Evolutionary conservation across 2,888 invertebrate species (phyloP).

Genomic region (Allolobophora icterica): DNA sequence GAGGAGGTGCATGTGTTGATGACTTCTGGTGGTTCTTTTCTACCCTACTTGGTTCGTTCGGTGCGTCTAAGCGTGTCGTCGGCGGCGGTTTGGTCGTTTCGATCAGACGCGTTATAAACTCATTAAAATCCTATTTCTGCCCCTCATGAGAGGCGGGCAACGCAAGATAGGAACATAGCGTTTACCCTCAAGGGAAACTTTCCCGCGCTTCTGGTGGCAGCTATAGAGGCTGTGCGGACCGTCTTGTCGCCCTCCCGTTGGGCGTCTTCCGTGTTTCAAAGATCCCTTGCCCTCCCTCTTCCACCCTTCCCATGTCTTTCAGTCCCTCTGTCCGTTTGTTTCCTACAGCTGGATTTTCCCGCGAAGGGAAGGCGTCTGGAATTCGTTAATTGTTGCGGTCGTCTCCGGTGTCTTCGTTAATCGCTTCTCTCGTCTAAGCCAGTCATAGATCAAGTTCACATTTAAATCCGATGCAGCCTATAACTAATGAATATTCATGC

Average conservation of each 20-base stretch:
- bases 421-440: neutral
- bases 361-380: neutral
- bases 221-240: neutral
- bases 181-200: slow-evolving; percentile 5
- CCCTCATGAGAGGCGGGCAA: neutral
- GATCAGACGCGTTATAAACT: slow-evolving; percentile 17
- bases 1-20: neutral
- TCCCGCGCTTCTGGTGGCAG: slow-evolving; percentile 5
- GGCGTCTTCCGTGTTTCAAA: slow-evolving; percentile 17
- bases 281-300: neutral
- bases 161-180: neutral
- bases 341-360: neutral
- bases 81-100: neutral
- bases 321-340: neutral
- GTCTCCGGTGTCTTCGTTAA: neutral
- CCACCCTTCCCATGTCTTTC: neutral
- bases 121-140: neutral
- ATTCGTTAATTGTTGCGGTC: neutral
- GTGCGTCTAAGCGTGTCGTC: neutral
- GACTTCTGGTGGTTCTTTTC: neutral
- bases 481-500: neutral
- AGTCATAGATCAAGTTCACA: neutral
- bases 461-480: neutral
- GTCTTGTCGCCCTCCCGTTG: slow-evolving; percentile 17
- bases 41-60: neutral